Evolutionary conservation across 2,888 invertebrate species (phyloP).

Genomic region (Nephrotoma guestfalica): DNA sequence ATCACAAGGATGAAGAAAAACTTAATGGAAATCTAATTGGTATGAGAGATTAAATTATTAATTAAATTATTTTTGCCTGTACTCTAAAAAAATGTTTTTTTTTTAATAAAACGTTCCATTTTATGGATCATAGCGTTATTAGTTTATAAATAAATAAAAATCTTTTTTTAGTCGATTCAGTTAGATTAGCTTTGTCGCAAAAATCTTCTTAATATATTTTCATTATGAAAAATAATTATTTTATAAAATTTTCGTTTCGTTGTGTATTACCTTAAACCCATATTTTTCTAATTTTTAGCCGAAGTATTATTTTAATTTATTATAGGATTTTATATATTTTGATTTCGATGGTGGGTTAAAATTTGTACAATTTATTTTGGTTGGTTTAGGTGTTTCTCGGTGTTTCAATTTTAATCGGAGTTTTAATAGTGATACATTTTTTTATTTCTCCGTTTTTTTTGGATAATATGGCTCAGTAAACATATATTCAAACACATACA

Average conservation of each 20-base stretch:
- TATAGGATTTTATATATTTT: too few species aligned
- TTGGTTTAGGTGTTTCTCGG: too few species aligned
- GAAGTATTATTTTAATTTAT: neutral
- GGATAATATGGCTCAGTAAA: too few species aligned
- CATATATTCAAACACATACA: too few species aligned
- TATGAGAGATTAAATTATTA: neutral
- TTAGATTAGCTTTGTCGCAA: neutral
- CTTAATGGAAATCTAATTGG: neutral
- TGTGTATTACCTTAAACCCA: neutral
- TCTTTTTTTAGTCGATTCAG: neutral
- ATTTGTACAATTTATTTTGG: too few species aligned
- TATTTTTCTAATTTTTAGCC: neutral
- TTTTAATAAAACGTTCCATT: neutral
- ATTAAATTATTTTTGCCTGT: neutral
- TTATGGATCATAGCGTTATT: neutral
- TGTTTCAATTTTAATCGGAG: too few species aligned
- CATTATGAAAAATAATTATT: neutral
- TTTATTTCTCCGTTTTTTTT: too few species aligned
- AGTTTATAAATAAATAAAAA: neutral
- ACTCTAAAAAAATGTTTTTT: neutral
- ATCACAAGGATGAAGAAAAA: neutral
- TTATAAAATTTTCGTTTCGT: too few species aligned
- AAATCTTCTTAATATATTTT: neutral
- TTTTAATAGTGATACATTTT: too few species aligned
- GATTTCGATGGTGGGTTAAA: too few species aligned